Conservation (phyloP, 2,888 invertebrate species). For the Spodoptera littoralis region DNA sequence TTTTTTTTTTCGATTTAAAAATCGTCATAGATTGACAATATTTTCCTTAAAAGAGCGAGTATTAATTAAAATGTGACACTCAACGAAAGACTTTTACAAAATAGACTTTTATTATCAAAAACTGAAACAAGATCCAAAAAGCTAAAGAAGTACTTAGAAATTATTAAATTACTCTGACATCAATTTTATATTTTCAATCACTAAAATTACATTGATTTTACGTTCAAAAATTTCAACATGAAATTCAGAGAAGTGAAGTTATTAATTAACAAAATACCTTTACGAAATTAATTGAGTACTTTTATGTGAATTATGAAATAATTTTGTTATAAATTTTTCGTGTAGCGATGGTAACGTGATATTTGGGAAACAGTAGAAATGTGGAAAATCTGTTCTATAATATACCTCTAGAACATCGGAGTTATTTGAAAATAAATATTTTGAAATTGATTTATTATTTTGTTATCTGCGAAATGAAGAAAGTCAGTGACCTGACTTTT, state of each 20-base stretch:
- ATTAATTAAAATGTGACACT: no score
- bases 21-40: no score
- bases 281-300: slow-evolving; percentile 22
- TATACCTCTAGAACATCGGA: no score
- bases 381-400: no score
- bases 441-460: no score
- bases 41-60: no score
- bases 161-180: slow-evolving; percentile 6
- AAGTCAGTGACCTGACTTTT: no score
- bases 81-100: no score
- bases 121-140: background rate
- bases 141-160: background rate
- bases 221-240: background rate
- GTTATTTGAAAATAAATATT: no score
- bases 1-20: background rate
- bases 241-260: slow-evolving; percentile 25
- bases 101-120: background rate
- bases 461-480: no score
- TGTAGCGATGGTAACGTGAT: background rate
- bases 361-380: background rate
- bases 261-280: slow-evolving; percentile 32
- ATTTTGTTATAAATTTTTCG: slow-evolving; percentile 11
- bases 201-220: slow-evolving; percentile 15
- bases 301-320: slow-evolving; percentile 18
- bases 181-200: slow-evolving; percentile 19